phyloP scores from a whole-genome alignment of 92 coral and sea anemone genomes.

The Zoanthus gigantus region DNA sequence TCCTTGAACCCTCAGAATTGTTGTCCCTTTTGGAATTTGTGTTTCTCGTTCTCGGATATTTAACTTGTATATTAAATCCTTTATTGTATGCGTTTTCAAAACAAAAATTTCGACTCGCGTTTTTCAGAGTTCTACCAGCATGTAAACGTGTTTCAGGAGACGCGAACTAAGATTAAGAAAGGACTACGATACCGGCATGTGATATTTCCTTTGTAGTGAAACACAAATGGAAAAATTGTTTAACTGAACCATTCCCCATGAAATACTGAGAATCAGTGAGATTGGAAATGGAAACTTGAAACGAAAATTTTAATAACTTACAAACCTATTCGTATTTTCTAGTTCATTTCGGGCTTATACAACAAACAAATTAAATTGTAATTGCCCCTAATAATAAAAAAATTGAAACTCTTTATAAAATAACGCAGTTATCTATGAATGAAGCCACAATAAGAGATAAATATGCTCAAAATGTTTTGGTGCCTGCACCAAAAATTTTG shows the following conservation, averaged over 20 bases:
- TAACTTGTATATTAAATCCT: constrained; percentile 82
- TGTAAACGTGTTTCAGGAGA: constrained; percentile 7
- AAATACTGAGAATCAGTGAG: too few relatives aligned
- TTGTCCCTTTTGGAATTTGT: constrained; percentile 66
- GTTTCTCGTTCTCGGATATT: constrained; percentile 79
- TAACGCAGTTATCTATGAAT: background rate
- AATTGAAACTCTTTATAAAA: constrained; percentile 17
- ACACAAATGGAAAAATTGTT: background rate
- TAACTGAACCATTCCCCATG: too few relatives aligned
- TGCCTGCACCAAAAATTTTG: background rate
- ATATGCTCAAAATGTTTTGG: background rate
- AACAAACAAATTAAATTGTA: background rate
- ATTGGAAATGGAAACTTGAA: background rate
- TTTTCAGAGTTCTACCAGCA: constrained; percentile 69
- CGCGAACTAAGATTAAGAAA: background rate
- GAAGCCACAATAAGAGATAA: background rate
- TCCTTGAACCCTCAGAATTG: constrained; percentile 50
- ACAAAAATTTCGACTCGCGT: constrained; percentile 80
- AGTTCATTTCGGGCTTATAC: background rate
- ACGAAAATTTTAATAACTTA: background rate
- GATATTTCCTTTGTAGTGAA: background rate
- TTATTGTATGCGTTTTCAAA: constrained; percentile 86
- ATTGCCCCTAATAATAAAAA: background rate
- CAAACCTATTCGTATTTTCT: background rate
- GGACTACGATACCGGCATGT: background rate